Percentiles rank a stretch among this genome's conserved stretches.
Evolutionary conservation across 2,797 vertebrate species (phyloP).

Genomic region (Lacerta bilineata): DNA sequence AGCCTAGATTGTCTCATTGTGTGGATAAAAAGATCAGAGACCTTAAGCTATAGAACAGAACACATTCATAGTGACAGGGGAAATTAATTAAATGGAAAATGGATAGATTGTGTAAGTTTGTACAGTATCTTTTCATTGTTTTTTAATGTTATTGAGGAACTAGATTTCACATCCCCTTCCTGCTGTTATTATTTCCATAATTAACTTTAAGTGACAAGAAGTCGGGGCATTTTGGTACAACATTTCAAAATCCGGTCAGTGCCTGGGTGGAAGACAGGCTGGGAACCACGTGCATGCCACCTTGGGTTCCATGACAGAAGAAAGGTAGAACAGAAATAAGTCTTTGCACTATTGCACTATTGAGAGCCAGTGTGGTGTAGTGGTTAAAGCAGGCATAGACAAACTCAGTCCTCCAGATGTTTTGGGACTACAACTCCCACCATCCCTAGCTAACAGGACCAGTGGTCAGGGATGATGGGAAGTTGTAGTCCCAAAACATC

Average conservation of each 20-base stretch:
- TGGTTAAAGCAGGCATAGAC: too few species aligned
- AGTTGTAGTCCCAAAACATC: too few species aligned
- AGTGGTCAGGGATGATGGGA: too few species aligned
- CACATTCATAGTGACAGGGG: background rate
- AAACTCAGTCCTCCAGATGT: too few species aligned
- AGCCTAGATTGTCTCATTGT: background rate
- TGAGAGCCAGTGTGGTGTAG: too few species aligned
- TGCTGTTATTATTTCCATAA: background rate
- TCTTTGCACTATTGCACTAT: too few species aligned
- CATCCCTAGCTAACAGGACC: too few species aligned
- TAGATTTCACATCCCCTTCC: background rate
- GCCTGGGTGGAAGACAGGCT: too few species aligned
- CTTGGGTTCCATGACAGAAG: too few species aligned
- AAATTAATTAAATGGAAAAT: background rate
- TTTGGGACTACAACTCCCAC: too few species aligned
- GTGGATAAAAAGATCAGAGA: background rate
- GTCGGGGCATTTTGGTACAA: background rate
- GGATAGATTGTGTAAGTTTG: background rate
- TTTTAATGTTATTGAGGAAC: constrained; percentile 12
- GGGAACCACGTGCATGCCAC: too few species aligned
- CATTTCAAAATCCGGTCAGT: constrained; percentile 21
- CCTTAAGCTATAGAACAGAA: background rate
- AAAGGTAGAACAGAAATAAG: too few species aligned
- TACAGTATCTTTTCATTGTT: constrained; percentile 3
- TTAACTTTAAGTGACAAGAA: background rate